Base-by-base conservation (phyloP, 2,797 vertebrate species). In the Coendou prehensilis region DNA sequence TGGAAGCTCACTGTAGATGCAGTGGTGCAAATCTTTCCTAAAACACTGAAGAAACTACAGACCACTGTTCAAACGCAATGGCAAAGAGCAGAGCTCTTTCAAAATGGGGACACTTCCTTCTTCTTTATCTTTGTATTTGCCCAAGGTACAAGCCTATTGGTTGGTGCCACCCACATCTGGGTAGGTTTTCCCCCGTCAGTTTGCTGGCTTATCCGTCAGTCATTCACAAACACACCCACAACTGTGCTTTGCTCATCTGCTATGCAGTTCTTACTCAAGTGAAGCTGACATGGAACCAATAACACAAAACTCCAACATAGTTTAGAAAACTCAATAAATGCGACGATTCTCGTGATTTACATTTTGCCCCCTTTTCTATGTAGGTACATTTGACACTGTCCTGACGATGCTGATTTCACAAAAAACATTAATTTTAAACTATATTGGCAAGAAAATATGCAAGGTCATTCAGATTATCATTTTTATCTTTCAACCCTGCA, bases 381-480 rank as follows among this genome's bases (percentile, higher is more conserved):
- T 9, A 15, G 1, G 50, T 1, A 1, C 4, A 2, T 56, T 63
- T 56, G 54, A 82, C 75, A 41, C 11, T 4, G 3, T 54, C 59
- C 6, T 56, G 17, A 63, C 15, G 26, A 63, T 17, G 5, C 10
- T 45, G 22, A 14, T 45, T 47, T 71, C 37, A 30, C 8, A 23
- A 56, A 56, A 28, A 59, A 37, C 26, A 26, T 2, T n/a, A 9
- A 4, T 0, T n/a, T 47, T 76, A 82, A 73, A 56, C 4, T 14
- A 22, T 6, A 2, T 0, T 10, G 37, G 11, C 45, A 13, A 56
- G n/a, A 37, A n/a, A 89, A 59, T 0, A 11, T 54, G 45, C 22
- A 37, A 61, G 14, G 69, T 69, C 50, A 8, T 45, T 11, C 0
- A 56, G 23, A 28, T 54, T 84, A 45, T 54, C 33, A 2, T 33